These are phyloP conservation scores for Crambe crambe DNA, from an alignment of 37 sponge, comb jelly and placozoan species.

Conservation along the genomic window DNA sequence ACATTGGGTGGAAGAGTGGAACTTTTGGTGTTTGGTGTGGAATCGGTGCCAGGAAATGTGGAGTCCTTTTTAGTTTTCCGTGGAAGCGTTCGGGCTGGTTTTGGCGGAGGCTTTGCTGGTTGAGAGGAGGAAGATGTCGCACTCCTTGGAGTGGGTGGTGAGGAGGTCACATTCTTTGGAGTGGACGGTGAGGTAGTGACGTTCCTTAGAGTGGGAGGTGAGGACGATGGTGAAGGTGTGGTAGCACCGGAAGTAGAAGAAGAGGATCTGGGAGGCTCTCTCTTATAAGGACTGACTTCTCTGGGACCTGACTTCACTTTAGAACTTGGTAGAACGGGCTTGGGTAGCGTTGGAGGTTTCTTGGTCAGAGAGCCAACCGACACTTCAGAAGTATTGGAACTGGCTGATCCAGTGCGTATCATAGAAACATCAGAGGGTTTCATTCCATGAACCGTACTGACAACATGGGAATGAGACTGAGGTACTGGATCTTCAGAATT, in stretches of 20 bases:
- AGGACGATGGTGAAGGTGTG: neutral
- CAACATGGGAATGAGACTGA: too few relatives aligned
- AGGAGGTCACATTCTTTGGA: too few relatives aligned
- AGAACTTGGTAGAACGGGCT: neutral
- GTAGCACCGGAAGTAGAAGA: neutral
- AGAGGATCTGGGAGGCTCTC: neutral
- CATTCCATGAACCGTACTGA: neutral
- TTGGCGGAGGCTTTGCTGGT: neutral
- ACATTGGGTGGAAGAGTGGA: neutral
- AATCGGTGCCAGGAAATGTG: neutral
- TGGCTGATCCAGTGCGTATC: neutral
- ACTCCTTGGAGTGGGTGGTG: too few relatives aligned
- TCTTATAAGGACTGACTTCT: neutral
- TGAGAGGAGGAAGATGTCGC: too few relatives aligned
- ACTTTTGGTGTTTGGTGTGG: neutral
- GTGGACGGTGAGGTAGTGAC: too few relatives aligned
- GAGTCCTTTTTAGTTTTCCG: neutral
- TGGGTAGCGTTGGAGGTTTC: slow-evolving; percentile 18
- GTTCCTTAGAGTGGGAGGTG: too few relatives aligned
- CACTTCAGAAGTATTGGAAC: neutral
- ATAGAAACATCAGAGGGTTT: neutral
- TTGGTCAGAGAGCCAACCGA: neutral
- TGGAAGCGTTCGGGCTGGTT: neutral
- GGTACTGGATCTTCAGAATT: neutral
- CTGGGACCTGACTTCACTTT: neutral